Base-by-base conservation (phyloP, 2,888 invertebrate genomes). In the Leptura quadrifasciata region DNA sequence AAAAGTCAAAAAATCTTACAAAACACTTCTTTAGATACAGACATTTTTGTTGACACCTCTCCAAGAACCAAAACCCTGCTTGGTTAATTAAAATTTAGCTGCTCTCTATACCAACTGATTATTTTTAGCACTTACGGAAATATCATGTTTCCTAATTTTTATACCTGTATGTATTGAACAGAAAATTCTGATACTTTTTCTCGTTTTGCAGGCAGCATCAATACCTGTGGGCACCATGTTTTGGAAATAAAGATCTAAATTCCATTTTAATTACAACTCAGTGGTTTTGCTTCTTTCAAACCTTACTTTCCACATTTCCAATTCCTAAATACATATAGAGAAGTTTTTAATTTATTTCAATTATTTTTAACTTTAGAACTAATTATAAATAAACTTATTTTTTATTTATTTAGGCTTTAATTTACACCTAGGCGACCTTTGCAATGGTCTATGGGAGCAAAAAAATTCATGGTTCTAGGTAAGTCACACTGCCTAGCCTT, bases 191-290 rank as follows among this genome's bases (percentile, higher is more conserved):
- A 75, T 84, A 77, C 84, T 85, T 82, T 82, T 85, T 84, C 82
- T 85, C 79, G 76, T 85, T 86, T 87, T 85, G 58, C 87, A 88
- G 88, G 86, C 87, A 85, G 84, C 86, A 82, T 83, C 84, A 78
- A 80, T 69, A 78, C 79, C 78, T 79, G 76, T 80, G 82, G 85
- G 80, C 84, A 78, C 79, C 83, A 81, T 71, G 61, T 82, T 84
- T 84, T 85, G 88, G 87, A 87, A 88, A 88, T 88, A 88, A 88
- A 88, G 86, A 87, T 86, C 87, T 84, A 85, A 87, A 80, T 87
- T 87, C 87, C 87, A 85, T 85, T 86, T 86, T 85, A 85, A 84
- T 83, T 84, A 84, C 82, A 80, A 82, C 78, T 84, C 84, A 84
- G 86, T 86, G 86, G 86, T 87, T 88, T 84, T 82, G 78, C 68